A percentile compares a stretch with the other conserved stretches of the same genome.
phyloP scores from a whole-genome alignment of 2,888 invertebrate genomes.

The Drosophila mimica region DNA sequence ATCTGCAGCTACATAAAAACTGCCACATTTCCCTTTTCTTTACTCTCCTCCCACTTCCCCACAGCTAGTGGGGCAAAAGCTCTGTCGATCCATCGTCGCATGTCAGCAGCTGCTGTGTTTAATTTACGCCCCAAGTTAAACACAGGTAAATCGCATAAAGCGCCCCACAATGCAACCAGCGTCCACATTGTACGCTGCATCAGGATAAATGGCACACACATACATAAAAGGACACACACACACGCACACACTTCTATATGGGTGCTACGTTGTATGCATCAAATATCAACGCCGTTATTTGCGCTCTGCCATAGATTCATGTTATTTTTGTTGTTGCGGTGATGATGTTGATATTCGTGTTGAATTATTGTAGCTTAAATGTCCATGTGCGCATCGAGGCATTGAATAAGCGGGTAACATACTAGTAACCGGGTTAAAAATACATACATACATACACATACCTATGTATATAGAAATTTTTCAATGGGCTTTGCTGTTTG shows the following conservation, averaged over 20 bases:
- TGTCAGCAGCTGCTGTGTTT: conserved; percentile 76
- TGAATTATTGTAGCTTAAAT: conserved; percentile 42
- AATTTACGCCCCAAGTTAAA: conserved; percentile 67
- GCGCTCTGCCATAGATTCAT: conserved; percentile 55
- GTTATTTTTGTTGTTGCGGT: conserved; percentile 33
- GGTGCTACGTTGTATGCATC: conserved; percentile 49
- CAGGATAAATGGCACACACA: conserved; percentile 59
- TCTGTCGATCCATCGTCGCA: conserved; percentile 59
- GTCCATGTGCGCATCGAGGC: conserved; percentile 19
- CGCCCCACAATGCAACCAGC: conserved; percentile 49
- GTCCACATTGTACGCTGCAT: conserved; percentile 43
- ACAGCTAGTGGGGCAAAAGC: conserved; percentile 3
- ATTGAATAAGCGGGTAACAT: conserved; percentile 58
- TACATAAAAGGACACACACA: conserved; percentile 25
- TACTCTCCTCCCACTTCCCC: neutral
- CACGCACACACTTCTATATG: conserved; percentile 5
- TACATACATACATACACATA: conserved; percentile 19
- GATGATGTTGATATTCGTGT: conserved; percentile 50
- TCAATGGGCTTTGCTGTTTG: conserved; percentile 13
- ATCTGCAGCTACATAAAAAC: conserved; percentile 52
- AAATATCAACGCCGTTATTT: conserved; percentile 72
- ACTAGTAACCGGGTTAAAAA: conserved; percentile 58
- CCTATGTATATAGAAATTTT: conserved; percentile 1
- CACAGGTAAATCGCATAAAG: conserved; percentile 73
- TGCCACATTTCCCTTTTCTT: conserved; percentile 1